phyloP scores from a whole-genome alignment of 2,113 vertebrate genomes.

The Rousettus leschenaultii region DNA sequence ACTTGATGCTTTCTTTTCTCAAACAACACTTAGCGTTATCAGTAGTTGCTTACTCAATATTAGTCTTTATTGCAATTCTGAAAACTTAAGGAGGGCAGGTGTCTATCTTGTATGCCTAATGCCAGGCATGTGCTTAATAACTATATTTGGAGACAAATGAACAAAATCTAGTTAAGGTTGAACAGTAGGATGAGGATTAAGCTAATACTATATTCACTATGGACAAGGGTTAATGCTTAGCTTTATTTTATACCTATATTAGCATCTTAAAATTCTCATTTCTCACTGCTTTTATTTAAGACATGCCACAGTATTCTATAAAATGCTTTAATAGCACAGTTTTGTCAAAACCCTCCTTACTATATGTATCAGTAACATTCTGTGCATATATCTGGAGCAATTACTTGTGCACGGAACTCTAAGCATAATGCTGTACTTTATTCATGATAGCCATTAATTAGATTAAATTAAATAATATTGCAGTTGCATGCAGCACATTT shows the following conservation, averaged over 20 bases:
- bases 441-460: slow-evolving; percentile 45
- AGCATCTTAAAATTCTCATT: slow-evolving; percentile 45
- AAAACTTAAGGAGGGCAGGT: not conserved
- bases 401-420: slow-evolving; percentile 37
- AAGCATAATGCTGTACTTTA: not conserved
- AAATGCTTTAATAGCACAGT: slow-evolving; percentile 56
- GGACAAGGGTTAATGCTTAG: slow-evolving; percentile 14
- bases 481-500: slow-evolving; percentile 4
- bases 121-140: not conserved
- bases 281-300: slow-evolving; percentile 26
- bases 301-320: slow-evolving; percentile 30
- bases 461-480: slow-evolving; percentile 26
- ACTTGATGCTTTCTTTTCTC: not conserved
- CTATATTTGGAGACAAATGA: not conserved
- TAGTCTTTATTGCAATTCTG: not conserved
- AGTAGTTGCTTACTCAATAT: not conserved
- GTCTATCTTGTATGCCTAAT: not conserved
- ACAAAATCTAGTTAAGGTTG: not conserved
- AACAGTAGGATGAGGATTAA: not conserved
- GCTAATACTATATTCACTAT: not conserved
- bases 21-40: not conserved
- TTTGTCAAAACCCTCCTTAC: slow-evolving; percentile 57
- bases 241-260: slow-evolving; percentile 36
- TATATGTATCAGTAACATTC: slow-evolving; percentile 34
- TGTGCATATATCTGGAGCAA: not conserved